Conservation (phyloP, 2,113 vertebrate species). For the Nerophis lumbriciformis region DNA sequence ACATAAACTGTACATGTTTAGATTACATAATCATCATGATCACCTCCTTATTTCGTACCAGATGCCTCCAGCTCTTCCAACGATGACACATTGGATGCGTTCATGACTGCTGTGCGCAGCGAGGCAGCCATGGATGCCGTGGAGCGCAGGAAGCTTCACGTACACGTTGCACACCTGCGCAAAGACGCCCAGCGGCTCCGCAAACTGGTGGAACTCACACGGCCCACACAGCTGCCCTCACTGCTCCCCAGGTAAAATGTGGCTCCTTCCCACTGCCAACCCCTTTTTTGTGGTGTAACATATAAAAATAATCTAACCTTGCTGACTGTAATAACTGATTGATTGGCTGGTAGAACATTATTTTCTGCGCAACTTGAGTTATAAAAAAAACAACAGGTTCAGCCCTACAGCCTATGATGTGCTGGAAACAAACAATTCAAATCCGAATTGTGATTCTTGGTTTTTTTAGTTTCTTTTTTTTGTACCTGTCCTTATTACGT, state of each 20-base stretch:
- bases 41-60: conserved; percentile 29
- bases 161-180: conserved; percentile 81
- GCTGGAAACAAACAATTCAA: no score
- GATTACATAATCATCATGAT: background rate
- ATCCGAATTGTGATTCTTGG: no score
- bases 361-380: no score
- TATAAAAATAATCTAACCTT: no score
- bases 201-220: conserved; percentile 84
- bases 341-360: no score
- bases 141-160: conserved; percentile 86
- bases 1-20: background rate
- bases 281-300: no score
- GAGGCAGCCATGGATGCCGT: conserved; percentile 79
- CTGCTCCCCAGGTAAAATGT: conserved; percentile 79
- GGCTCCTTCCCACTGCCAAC: no score
- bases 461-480: no score
- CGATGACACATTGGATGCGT: conserved; percentile 91
- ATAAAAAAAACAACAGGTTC: no score
- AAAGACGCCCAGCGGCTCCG: conserved; percentile 86
- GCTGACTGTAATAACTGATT: no score
- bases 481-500: no score
- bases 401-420: no score
- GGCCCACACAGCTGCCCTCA: conserved; percentile 84
- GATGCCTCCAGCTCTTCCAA: conserved; percentile 70
- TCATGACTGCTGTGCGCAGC: conserved; percentile 87